Evolutionary conservation across 2,113 vertebrate genomes (phyloP).

Genomic region (Ceratotherium simum): DNA sequence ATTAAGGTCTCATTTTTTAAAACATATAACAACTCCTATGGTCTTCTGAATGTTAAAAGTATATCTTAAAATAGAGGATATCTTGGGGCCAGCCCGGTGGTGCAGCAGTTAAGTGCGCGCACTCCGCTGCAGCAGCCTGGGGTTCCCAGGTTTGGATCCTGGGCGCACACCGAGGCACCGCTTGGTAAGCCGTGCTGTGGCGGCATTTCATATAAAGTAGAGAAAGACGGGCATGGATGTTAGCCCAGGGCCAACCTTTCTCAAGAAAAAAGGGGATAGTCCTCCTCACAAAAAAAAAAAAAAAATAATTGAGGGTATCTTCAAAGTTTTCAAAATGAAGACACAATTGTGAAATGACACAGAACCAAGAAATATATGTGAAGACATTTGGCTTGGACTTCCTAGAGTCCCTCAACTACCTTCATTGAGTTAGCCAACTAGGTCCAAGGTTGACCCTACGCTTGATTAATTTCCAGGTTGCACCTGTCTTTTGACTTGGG

Average conservation of each 20-base stretch:
- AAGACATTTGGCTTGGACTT: not conserved
- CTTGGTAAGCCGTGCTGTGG: too few relatives aligned
- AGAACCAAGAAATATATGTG: not conserved
- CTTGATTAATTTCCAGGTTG: not conserved
- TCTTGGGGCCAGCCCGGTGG: not conserved
- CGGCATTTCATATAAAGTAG: too few relatives aligned
- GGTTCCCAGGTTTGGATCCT: too few relatives aligned
- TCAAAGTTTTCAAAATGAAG: not conserved
- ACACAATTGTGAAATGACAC: not conserved
- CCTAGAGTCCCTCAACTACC: not conserved
- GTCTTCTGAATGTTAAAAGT: not conserved
- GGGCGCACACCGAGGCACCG: too few relatives aligned
- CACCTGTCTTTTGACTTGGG: not conserved
- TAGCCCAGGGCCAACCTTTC: too few relatives aligned
- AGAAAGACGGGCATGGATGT: too few relatives aligned
- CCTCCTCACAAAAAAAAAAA: too few relatives aligned
- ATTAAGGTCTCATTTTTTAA: not conserved
- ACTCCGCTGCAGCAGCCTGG: too few relatives aligned
- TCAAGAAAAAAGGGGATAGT: too few relatives aligned
- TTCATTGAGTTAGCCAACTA: fast-evolving
- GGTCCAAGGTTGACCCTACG: fast-evolving
- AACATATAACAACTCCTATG: too few relatives aligned
- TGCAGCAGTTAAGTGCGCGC: too few relatives aligned
- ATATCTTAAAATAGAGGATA: not conserved
- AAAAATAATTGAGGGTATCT: not conserved